Evolutionary conservation across 2,797 vertebrate genomes (phyloP).

Genomic region (Esox lucius): DNA sequence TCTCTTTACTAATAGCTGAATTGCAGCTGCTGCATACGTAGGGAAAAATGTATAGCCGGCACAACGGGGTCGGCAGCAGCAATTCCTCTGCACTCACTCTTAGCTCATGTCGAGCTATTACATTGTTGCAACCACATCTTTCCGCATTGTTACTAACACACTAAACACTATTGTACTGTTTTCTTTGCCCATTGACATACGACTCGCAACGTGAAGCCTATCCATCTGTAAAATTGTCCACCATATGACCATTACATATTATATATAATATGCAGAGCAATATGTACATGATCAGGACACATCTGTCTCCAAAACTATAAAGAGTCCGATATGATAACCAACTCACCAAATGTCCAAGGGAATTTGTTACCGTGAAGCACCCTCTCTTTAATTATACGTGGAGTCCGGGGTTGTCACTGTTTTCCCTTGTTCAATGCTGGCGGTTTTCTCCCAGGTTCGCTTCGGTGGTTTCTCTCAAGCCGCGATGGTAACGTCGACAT

Average conservation of each 20-base stretch:
- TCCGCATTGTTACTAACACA: not conserved
- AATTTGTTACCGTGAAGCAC: not conserved
- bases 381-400: not conserved
- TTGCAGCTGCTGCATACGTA: constrained; percentile 20
- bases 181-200: not conserved
- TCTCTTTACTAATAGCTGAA: constrained; percentile 21
- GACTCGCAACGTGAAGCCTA: not conserved
- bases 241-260: constrained; percentile 18
- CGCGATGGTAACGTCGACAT: constrained; percentile 50
- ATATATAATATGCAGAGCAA: not conserved
- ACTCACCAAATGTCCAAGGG: constrained; percentile 17
- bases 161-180: not conserved
- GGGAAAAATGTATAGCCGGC: constrained; percentile 23
- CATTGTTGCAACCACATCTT: not conserved
- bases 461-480: constrained; percentile 42
- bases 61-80: constrained; percentile 21
- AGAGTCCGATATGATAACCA: not conserved
- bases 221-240: constrained; percentile 9
- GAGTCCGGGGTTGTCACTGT: constrained; percentile 8
- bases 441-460: constrained; percentile 27
- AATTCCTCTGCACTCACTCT: constrained; percentile 17
- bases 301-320: constrained; percentile 9
- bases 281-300: not conserved
- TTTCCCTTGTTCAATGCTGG: constrained; percentile 29
- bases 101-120: constrained; percentile 14